phyloP scores from a whole-genome alignment of 2,888 invertebrate species.

The Apamea monoglypha region DNA sequence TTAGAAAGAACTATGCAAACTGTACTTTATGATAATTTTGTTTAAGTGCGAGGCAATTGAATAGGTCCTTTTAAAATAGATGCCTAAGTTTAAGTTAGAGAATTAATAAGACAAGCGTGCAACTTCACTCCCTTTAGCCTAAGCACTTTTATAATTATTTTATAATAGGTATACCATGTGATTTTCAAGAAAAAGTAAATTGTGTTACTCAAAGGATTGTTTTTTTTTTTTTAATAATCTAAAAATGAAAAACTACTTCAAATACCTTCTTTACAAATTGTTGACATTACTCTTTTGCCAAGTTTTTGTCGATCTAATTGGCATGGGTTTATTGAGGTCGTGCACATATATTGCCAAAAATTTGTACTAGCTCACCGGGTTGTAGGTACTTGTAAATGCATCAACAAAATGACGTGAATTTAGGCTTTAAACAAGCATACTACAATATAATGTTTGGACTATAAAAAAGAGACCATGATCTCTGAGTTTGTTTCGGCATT shows the following conservation, averaged over 20 bases:
- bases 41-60: background rate
- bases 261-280: background rate
- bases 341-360: background rate
- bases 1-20: constrained; percentile 6
- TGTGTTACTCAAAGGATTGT: too few species aligned
- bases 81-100: background rate
- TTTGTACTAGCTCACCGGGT: background rate
- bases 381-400: background rate
- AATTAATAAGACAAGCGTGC: background rate
- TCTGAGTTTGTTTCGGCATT: too few species aligned
- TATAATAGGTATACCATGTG: background rate
- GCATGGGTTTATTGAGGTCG: background rate
- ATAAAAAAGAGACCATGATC: too few species aligned
- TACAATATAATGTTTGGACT: too few species aligned
- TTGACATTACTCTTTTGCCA: background rate
- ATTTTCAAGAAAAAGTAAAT: background rate
- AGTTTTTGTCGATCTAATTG: background rate
- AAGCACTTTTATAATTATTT: background rate
- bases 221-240: too few species aligned
- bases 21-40: background rate
- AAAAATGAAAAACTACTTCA: too few species aligned
- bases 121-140: background rate
- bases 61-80: constrained; percentile 29
- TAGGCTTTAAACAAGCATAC: background rate
- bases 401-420: background rate